These are phyloP conservation scores for Mercenaria mercenaria DNA, from an alignment of 1,140 invertebrate species.

Conservation along the genomic window DNA sequence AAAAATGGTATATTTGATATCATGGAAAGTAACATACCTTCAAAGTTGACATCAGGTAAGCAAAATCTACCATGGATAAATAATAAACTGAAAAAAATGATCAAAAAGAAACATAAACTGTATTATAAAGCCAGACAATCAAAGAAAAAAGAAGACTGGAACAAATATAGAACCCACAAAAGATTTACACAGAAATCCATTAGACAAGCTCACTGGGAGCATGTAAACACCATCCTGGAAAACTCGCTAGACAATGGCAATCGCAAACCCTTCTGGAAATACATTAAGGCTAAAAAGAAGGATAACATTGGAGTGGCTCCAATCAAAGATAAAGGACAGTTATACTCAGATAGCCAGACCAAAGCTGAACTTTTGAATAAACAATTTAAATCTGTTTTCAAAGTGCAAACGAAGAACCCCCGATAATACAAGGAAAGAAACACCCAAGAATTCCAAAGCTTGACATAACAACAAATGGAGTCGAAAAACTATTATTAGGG, in stretches of 20 bases:
- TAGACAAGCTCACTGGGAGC: conserved; percentile 59
- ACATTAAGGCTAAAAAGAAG: conserved; percentile 60
- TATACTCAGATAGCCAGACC: not conserved
- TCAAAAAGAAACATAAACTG: conserved; percentile 1
- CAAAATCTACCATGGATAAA: conserved; percentile 43
- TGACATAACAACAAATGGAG: too few relatives aligned
- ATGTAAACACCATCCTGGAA: conserved; percentile 57
- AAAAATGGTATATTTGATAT: conserved; percentile 16
- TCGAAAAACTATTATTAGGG: too few relatives aligned
- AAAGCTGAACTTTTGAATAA: too few relatives aligned
- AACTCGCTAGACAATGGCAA: conserved; percentile 47
- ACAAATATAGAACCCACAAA: conserved; percentile 41
- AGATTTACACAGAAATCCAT: conserved; percentile 27
- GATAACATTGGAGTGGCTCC: conserved; percentile 60
- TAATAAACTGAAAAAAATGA: conserved; percentile 10
- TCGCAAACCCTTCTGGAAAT: conserved; percentile 71
- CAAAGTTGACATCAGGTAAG: not conserved
- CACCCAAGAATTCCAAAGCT: too few relatives aligned
- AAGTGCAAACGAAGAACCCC: too few relatives aligned
- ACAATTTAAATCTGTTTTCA: too few relatives aligned
- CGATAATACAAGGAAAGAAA: too few relatives aligned
- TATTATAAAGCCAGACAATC: conserved; percentile 26
- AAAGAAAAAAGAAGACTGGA: not conserved
- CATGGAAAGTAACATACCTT: not conserved
- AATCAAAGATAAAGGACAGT: conserved; percentile 41